Percentiles rank a stretch among this genome's conserved stretches.
Conservation (phyloP, 2,113 vertebrate species). For the Syngnathus typhle region DNA sequence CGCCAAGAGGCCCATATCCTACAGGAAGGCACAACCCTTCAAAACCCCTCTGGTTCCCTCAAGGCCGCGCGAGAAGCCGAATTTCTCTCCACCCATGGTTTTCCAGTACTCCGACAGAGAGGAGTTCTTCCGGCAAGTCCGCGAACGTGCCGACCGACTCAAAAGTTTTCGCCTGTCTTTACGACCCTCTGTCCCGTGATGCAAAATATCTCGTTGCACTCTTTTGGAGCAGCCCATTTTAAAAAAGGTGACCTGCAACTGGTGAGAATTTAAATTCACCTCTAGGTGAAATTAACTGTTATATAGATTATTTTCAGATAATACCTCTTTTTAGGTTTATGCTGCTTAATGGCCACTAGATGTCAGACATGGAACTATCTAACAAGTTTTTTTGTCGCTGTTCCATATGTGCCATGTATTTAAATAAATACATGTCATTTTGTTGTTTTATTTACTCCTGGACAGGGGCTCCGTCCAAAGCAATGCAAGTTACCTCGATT, state of each 20-base stretch:
- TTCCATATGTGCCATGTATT: background rate
- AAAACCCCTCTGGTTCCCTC: constrained; percentile 28
- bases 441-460: background rate
- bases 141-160: constrained; percentile 30
- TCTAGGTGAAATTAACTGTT: background rate
- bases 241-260: too few species aligned
- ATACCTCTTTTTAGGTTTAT: background rate
- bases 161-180: background rate
- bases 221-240: background rate
- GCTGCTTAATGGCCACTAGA: constrained; percentile 43
- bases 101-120: constrained; percentile 48
- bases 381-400: background rate
- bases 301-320: too few species aligned
- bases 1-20: constrained; percentile 8
- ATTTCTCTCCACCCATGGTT: constrained; percentile 22
- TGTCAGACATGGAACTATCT: constrained; percentile 33
- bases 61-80: background rate
- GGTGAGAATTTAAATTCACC: background rate
- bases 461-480: background rate
- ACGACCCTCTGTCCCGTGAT: background rate
- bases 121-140: constrained; percentile 40
- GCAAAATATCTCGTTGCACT: background rate
- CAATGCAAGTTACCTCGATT: background rate
- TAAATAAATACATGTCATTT: background rate
- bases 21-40: constrained; percentile 55